These are phyloP conservation scores for Drosophila dunni DNA, from an alignment of 1,140 invertebrate species.

Conservation along the genomic window DNA sequence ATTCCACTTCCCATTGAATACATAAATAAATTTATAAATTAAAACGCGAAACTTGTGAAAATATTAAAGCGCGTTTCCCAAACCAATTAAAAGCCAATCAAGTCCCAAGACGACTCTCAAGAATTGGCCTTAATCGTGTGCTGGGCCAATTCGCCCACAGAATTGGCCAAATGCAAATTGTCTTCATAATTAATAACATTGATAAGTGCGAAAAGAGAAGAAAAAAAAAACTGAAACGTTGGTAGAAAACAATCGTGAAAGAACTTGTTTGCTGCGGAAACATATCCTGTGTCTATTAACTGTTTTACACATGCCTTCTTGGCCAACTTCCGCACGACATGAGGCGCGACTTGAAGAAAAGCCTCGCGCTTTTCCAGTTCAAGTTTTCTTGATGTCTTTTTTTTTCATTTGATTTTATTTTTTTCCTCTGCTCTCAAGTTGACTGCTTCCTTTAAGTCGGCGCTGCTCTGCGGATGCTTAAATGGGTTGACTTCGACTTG, in stretches of 20 bases:
- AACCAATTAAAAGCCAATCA: constrained; percentile 77
- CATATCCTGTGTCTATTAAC: constrained; percentile 82
- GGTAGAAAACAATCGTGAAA: constrained; percentile 7
- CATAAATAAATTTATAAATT: constrained; percentile 11
- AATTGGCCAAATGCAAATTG: constrained; percentile 54
- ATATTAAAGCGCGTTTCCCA: constrained; percentile 76
- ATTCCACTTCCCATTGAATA: constrained; percentile 61
- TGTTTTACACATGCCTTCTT: constrained; percentile 77
- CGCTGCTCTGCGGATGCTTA: constrained; percentile 60
- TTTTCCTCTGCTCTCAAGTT: constrained; percentile 11
- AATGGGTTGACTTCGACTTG: constrained; percentile 64
- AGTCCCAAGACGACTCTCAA: constrained; percentile 14
- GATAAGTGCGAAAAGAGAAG: constrained; percentile 46
- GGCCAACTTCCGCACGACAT: constrained; percentile 68
- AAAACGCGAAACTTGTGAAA: constrained; percentile 60
- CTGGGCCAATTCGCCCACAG: constrained; percentile 29
- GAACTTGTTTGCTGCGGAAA: constrained; percentile 74
- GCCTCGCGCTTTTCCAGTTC: constrained; percentile 52
- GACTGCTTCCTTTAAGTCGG: constrained; percentile 18
- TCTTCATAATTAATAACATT: constrained; percentile 78
- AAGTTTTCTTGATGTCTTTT: constrained; percentile 49
- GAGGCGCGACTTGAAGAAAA: constrained; percentile 20
- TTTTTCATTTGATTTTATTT: constrained; percentile 49
- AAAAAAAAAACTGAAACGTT: constrained; percentile 8
- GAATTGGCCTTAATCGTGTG: constrained; percentile 42